Conservation (phyloP, 2,113 vertebrate species). For the Choloepus hoffmanni region DNA sequence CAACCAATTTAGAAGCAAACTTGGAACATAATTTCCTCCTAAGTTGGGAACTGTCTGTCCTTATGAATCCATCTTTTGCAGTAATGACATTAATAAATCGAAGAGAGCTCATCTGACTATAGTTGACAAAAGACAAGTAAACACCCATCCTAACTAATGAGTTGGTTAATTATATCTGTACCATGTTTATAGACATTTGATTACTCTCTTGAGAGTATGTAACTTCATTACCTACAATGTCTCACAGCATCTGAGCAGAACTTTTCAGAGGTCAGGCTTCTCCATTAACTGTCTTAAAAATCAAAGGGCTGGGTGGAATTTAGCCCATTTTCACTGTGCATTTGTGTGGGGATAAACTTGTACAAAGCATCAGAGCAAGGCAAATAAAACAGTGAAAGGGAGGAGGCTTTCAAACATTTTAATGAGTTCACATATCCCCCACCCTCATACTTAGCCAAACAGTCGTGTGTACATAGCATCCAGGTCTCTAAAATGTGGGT, state of each 20-base stretch:
- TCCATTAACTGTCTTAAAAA: constrained; percentile 11
- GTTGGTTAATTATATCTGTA: constrained; percentile 54
- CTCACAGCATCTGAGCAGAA: not conserved
- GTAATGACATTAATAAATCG: constrained; percentile 19
- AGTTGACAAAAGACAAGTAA: constrained; percentile 39
- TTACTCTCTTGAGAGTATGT: constrained; percentile 20
- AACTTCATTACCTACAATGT: constrained; percentile 18
- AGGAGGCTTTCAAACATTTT: not conserved
- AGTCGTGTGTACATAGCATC: not conserved
- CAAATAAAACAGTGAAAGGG: constrained; percentile 20
- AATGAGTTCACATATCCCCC: not conserved
- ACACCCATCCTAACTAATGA: not conserved
- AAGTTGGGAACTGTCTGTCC: constrained; percentile 40
- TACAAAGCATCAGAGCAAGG: not conserved
- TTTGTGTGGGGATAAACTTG: not conserved
- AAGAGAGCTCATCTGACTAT: not conserved
- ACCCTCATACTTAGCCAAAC: not conserved
- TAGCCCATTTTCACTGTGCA: constrained; percentile 24
- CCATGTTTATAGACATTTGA: not conserved
- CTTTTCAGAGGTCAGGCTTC: not conserved
- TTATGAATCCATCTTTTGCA: constrained; percentile 31
- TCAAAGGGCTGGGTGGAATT: constrained; percentile 14
- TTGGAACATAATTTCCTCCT: constrained; percentile 47
- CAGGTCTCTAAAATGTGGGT: not conserved
- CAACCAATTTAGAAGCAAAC: constrained; percentile 66